Conservation (phyloP, 30 jellyfish, hydroid and myxozoan species). For the Haliclystus octoradiatus region DNA sequence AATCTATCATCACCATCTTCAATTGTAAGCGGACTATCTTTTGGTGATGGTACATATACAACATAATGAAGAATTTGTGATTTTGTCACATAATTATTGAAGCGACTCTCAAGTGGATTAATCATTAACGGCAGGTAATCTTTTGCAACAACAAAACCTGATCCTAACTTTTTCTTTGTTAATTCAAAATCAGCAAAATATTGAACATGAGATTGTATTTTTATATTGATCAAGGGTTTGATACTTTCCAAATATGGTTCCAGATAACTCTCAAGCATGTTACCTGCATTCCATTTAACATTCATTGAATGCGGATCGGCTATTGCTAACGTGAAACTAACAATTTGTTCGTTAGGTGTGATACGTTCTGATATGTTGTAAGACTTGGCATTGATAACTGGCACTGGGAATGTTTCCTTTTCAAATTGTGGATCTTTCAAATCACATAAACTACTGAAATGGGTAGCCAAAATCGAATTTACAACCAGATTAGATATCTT, state of each 20-base stretch:
- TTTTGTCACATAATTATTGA: slow-evolving; percentile 53
- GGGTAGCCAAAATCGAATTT: not conserved
- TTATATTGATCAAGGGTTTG: slow-evolving; percentile 39
- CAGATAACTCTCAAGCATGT: slow-evolving; percentile 12
- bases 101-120: slow-evolving; percentile 67
- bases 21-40: slow-evolving; percentile 45
- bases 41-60: slow-evolving; percentile 51
- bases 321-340: slow-evolving; percentile 62
- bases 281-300: slow-evolving; percentile 56
- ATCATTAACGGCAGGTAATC: slow-evolving; percentile 47
- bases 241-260: slow-evolving; percentile 29
- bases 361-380: too few relatives aligned
- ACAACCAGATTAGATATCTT: not conserved
- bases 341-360: not conserved
- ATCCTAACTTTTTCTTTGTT: slow-evolving; percentile 15
- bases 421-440: not conserved
- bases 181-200: slow-evolving; percentile 64
- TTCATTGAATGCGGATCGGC: slow-evolving; percentile 46
- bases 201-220: slow-evolving; percentile 58
- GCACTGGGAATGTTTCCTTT: not conserved
- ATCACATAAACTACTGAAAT: not conserved
- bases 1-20: not conserved
- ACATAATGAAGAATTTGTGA: slow-evolving; percentile 46
- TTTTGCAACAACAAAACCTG: slow-evolving; percentile 32
- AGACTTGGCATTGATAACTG: too few relatives aligned